Evolutionary conservation across 2,888 invertebrate genomes (phyloP).

Genomic region (Rugalucina vietnamica): DNA sequence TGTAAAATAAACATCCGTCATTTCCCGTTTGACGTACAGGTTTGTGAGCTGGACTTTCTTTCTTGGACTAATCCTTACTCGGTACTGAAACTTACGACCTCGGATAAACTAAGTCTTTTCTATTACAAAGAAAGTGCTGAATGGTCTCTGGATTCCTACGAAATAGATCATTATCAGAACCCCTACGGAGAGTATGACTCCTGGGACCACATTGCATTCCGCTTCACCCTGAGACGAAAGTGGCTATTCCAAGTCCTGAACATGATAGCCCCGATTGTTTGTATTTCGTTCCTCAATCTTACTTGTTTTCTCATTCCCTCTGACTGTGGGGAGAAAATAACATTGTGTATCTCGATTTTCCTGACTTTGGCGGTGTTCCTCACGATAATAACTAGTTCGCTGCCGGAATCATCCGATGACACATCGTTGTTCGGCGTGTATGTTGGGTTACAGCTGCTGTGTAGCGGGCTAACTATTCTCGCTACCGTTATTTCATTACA

Average conservation of each 20-base stretch:
- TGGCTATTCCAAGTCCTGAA: slow-evolving; percentile 60
- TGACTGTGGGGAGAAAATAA: slow-evolving; percentile 62
- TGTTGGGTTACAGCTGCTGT: slow-evolving; percentile 57
- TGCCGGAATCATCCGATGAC: slow-evolving; percentile 64
- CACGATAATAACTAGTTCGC: slow-evolving; percentile 57
- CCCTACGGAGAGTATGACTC: slow-evolving; percentile 7
- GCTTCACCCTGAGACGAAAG: slow-evolving; percentile 45
- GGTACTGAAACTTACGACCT: slow-evolving; percentile 16
- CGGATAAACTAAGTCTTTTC: not conserved
- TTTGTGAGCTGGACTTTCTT: slow-evolving; percentile 49
- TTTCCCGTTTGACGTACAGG: slow-evolving; percentile 64
- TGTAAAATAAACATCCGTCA: slow-evolving; percentile 41
- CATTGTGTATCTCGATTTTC: slow-evolving; percentile 63
- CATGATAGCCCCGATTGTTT: slow-evolving; percentile 56
- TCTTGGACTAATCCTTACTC: slow-evolving; percentile 35
- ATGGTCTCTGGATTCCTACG: slow-evolving; percentile 26
- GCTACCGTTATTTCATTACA: slow-evolving; percentile 52
- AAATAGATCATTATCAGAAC: not conserved
- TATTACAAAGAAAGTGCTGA: slow-evolving; percentile 28
- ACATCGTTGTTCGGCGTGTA: slow-evolving; percentile 60
- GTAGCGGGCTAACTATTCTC: slow-evolving; percentile 57
- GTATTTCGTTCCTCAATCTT: slow-evolving; percentile 57
- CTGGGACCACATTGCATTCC: slow-evolving; percentile 34
- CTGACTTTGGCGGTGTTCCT: slow-evolving; percentile 66
- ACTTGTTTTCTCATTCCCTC: slow-evolving; percentile 61